Base-by-base conservation (phyloP, 2,888 invertebrate genomes). In the Rosalia funebris region DNA sequence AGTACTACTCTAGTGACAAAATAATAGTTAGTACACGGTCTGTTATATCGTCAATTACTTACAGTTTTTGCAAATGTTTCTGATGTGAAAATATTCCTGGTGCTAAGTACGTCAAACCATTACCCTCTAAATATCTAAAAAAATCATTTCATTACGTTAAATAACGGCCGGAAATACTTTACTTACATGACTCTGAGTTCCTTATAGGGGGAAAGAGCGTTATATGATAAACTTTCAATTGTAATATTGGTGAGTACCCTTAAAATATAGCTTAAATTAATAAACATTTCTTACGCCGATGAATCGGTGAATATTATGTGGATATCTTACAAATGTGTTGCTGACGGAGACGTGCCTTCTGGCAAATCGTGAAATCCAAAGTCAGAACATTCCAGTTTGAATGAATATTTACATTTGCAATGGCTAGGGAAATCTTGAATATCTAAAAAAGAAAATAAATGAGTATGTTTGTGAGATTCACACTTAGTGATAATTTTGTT, bases 281-380 rank as follows among this genome's bases (percentile, higher is more conserved):
- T n/a, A n/a, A n/a, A n/a, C n/a, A n/a, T n/a, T n/a, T n/a, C n/a
- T n/a, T n/a, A n/a, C n/a, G n/a, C 25, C 3, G 25, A 25, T 25
- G 25, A 25, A 25, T 17, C n/a, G 36, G 36, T 20, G 41, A 20
- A 45, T n/a, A 53, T 14, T 57, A 41, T 5, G 5, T 11, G 11
- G 12, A 56, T n/a, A n/a, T 58, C 64, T 56, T 47, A 65, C 65
- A 65, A 41, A 44, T 59, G 44, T 1, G 56, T 50, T 20, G 57
- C 44, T 45, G 10, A n/a, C 10, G 20, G 17, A n/a, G 56, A 56
- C 20, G 62, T 57, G 37, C 56, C 25, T 39, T 53, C 44, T 14
- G 56, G 53, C 12, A 62, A 25, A 16, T 52, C 45, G 19, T 39
- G 36, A 4, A 65, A 42, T 14, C 32, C 50, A n/a, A 53, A 57